A percentile compares a stretch with the other conserved stretches of the same genome.
Conservation (phyloP, 2,797 vertebrate species). For the Halcyon badia region DNA sequence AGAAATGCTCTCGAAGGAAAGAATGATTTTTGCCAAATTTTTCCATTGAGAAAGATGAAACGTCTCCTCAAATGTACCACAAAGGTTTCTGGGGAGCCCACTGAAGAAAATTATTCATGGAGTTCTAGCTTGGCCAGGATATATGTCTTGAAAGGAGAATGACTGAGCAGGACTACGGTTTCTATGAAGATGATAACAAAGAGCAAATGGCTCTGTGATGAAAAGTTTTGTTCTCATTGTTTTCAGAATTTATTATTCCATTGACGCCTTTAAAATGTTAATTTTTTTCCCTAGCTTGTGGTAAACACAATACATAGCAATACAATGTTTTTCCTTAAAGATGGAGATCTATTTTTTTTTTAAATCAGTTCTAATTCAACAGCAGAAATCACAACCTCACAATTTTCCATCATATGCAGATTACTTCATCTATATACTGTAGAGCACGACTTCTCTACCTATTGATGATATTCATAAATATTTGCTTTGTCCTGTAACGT, state of each 20-base stretch:
- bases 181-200: background rate
- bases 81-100: background rate
- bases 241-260: background rate
- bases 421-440: background rate
- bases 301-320: background rate
- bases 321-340: background rate
- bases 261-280: background rate
- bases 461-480: background rate
- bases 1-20: background rate
- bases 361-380: background rate
- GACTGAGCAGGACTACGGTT: background rate
- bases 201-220: background rate
- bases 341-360: too few species aligned
- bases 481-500: background rate
- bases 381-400: background rate
- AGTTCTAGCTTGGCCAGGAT: background rate
- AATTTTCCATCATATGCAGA: background rate
- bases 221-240: background rate
- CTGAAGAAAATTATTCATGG: background rate
- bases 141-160: background rate
- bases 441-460: background rate
- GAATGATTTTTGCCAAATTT: background rate
- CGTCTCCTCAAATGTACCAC: background rate
- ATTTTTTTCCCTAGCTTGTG: background rate
- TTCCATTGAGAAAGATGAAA: background rate